phyloP scores from a whole-genome alignment of 2,888 invertebrate species.

The Patella ulyssiponensis region DNA sequence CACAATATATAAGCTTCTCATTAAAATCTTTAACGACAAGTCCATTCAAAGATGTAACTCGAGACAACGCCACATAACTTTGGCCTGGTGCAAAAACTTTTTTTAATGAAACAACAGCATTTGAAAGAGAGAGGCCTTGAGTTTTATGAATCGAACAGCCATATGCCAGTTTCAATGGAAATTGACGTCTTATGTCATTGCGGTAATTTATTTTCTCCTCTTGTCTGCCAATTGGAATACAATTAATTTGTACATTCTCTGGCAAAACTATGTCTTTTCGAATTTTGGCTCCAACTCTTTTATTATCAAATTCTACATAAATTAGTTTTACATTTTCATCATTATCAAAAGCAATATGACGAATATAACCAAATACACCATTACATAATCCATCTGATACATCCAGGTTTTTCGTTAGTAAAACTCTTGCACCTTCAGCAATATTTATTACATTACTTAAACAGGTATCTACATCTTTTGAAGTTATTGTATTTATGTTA shows the following conservation, averaged over 20 bases:
- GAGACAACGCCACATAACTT: neutral
- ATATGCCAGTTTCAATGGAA: slow-evolving; percentile 20
- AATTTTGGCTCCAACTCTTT: slow-evolving; percentile 2
- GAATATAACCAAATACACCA: slow-evolving; percentile 24
- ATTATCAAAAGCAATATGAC: neutral
- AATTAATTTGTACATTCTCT: neutral
- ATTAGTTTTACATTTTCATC: neutral
- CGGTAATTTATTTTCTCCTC: slow-evolving; percentile 15
- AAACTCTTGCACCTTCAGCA: slow-evolving; percentile 23
- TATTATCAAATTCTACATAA: slow-evolving; percentile 21
- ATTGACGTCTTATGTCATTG: slow-evolving; percentile 13
- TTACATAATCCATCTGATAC: slow-evolving; percentile 23
- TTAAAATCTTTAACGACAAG: neutral
- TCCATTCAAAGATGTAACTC: neutral
- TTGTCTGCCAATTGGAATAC: slow-evolving; percentile 7
- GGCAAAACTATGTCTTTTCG: neutral
- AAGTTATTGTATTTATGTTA: neutral
- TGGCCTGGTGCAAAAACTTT: neutral
- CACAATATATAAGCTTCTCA: neutral
- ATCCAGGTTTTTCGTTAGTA: slow-evolving; percentile 20
- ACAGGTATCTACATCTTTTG: neutral
- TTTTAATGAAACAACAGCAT: slow-evolving; percentile 12
- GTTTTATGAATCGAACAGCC: too few species aligned
- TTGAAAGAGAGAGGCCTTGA: neutral
- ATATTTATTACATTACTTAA: neutral